These are phyloP conservation scores for Hiodon alosoides DNA, from an alignment of 2,113 vertebrate genomes.

Conservation along the genomic window DNA sequence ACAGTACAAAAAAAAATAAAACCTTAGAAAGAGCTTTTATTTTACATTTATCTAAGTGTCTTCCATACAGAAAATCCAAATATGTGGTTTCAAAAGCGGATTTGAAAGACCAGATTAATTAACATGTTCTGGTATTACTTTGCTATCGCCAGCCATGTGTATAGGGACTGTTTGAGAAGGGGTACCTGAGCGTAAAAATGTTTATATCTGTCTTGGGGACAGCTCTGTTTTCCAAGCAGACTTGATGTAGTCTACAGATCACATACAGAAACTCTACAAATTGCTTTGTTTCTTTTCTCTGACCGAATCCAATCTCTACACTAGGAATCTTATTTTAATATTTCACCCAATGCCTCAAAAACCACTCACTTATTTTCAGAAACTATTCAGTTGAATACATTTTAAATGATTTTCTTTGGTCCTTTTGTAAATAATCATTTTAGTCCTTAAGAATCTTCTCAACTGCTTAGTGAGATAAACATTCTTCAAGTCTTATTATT, in stretches of 20 bases:
- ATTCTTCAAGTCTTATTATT: neutral
- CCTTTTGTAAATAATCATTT: neutral
- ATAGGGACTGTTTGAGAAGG: too few species aligned
- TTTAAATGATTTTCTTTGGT: neutral
- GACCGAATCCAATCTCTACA: conserved; percentile 20
- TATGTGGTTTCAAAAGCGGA: neutral
- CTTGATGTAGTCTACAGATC: conserved; percentile 10
- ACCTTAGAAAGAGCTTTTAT: conserved; percentile 53
- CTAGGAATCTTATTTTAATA: conserved; percentile 1
- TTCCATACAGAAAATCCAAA: conserved; percentile 41
- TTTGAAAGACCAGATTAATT: too few species aligned
- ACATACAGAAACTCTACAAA: conserved; percentile 1
- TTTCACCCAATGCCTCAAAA: conserved; percentile 13
- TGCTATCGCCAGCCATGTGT: too few species aligned
- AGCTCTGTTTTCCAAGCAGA: neutral
- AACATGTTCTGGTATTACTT: too few species aligned
- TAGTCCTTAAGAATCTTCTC: neutral
- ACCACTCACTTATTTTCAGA: conserved; percentile 12
- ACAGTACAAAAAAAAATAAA: conserved; percentile 32
- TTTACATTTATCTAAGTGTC: conserved; percentile 62
- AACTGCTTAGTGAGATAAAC: neutral
- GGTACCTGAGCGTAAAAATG: too few species aligned
- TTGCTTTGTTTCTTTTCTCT: conserved; percentile 16
- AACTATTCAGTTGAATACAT: neutral
- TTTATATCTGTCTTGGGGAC: conserved; percentile 10